These are phyloP conservation scores for Parazoanthus atlanticus DNA, from an alignment of 92 coral and sea anemone genomes.

Conservation along the genomic window DNA sequence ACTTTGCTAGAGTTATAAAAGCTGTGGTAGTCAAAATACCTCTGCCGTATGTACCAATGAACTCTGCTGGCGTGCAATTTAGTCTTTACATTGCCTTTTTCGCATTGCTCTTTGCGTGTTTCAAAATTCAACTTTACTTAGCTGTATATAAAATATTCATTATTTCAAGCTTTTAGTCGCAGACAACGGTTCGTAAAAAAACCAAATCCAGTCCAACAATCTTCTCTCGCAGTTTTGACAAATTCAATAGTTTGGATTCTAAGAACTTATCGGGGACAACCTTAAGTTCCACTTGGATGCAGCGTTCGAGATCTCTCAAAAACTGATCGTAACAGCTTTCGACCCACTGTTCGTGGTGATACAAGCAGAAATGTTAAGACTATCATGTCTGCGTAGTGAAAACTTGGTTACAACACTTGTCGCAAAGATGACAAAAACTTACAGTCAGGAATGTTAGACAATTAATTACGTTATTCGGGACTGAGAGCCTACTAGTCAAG, in stretches of 20 bases:
- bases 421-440: constrained; percentile 8
- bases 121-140: background rate
- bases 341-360: background rate
- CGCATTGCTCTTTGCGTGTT: too few species aligned
- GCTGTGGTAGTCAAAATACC: background rate
- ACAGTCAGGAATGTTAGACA: constrained; percentile 23
- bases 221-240: too few species aligned
- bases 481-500: constrained; percentile 25
- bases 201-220: too few species aligned
- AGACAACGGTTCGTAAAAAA: background rate
- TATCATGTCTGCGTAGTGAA: background rate
- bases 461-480: constrained; percentile 33
- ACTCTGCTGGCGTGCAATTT: background rate
- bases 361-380: background rate
- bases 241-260: background rate
- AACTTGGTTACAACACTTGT: background rate
- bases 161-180: background rate
- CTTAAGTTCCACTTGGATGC: background rate
- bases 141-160: too few species aligned
- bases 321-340: background rate
- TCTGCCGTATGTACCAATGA: background rate
- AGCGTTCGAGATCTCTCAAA: background rate
- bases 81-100: background rate
- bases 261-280: background rate
- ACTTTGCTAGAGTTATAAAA: too few species aligned